Conservation (phyloP, 2,888 invertebrate genomes). For the Tubiluchus corallicola region DNA sequence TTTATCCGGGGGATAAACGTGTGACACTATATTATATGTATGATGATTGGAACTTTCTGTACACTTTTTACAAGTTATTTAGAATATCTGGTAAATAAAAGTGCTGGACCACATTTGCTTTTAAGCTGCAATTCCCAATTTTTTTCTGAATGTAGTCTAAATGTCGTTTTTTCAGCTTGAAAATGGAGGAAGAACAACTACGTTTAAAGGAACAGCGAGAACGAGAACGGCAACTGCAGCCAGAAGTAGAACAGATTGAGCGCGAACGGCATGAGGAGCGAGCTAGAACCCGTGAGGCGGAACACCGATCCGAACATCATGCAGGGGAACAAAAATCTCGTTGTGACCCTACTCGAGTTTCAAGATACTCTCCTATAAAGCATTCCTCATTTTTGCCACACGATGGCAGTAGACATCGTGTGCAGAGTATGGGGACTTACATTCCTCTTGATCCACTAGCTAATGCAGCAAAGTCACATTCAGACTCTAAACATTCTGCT, state of each 20-base stretch:
- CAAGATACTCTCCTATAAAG: background rate
- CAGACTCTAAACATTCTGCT: too few relatives aligned
- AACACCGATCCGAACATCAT: background rate
- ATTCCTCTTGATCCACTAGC: background rate
- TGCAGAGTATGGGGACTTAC: background rate
- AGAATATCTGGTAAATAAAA: too few relatives aligned
- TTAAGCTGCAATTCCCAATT: too few relatives aligned
- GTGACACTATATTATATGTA: too few relatives aligned
- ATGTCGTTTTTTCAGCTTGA: constrained; percentile 34
- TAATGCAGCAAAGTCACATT: constrained; percentile 3
- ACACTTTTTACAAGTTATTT: too few relatives aligned
- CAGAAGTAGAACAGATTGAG: constrained; percentile 35
- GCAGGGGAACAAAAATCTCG: background rate
- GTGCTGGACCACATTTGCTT: too few relatives aligned
- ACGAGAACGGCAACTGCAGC: background rate
- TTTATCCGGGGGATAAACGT: too few relatives aligned
- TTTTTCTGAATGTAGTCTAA: too few relatives aligned
- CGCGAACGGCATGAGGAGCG: constrained; percentile 38
- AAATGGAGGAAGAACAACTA: constrained; percentile 42
- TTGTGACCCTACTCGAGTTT: background rate
- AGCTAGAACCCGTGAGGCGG: constrained; percentile 24
- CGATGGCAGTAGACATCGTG: background rate
- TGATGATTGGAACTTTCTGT: too few relatives aligned
- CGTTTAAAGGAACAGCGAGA: constrained; percentile 15
- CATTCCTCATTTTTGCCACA: background rate